Evolutionary conservation across 23 tunicate species (phyloP).

Genomic region (Diplosoma virens): DNA sequence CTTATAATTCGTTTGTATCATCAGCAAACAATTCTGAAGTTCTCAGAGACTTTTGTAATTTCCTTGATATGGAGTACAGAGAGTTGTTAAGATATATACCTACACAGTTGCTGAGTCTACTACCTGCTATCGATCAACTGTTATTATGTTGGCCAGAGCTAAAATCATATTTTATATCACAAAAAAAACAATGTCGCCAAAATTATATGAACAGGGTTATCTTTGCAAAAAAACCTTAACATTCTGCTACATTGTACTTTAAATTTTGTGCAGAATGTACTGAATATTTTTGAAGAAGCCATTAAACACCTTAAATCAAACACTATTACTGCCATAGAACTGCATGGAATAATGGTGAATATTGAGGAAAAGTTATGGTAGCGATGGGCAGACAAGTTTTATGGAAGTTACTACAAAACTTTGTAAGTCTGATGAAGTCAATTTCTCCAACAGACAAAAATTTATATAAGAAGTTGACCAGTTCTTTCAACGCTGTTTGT

Average conservation of each 20-base stretch:
- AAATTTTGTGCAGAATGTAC: conserved; percentile 2
- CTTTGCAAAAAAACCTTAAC: background rate
- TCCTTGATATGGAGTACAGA: conserved; percentile 7
- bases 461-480: conserved; percentile 8
- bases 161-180: conserved; percentile 11
- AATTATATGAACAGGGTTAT: background rate
- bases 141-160: background rate
- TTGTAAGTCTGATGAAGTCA: too few species aligned
- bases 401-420: too few species aligned
- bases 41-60: conserved; percentile 9
- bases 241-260: conserved; percentile 12
- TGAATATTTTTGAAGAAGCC: conserved; percentile 9
- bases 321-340: conserved; percentile 9
- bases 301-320: background rate
- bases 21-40: background rate
- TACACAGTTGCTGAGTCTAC: conserved; percentile 8
- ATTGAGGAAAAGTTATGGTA: conserved; percentile 7
- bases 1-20: background rate
- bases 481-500: conserved; percentile 16
- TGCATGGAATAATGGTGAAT: conserved; percentile 18
- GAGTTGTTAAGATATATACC: background rate
- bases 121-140: background rate
- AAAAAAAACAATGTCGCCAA: conserved; percentile 6
- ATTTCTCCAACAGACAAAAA: too few species aligned
- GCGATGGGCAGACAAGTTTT: conserved; percentile 14